Evolutionary conservation across 2,888 invertebrate species (phyloP).

Genomic region (Pheosia tremula): DNA sequence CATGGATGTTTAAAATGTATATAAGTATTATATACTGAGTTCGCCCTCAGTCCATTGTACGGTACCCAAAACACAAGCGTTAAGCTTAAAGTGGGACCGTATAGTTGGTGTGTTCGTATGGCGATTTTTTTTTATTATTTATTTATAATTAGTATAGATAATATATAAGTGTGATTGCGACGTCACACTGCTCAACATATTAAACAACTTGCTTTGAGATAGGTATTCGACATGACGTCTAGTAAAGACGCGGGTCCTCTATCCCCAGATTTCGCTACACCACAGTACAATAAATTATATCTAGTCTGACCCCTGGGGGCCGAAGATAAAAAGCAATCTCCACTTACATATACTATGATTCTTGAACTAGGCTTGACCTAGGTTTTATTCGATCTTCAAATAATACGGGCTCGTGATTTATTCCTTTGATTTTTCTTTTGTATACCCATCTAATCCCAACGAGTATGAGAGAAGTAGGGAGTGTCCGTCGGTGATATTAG

Average conservation of each 20-base stretch:
- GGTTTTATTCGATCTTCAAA: constrained; percentile 8
- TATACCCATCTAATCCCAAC: neutral
- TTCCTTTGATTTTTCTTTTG: constrained; percentile 3
- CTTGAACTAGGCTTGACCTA: constrained; percentile 3
- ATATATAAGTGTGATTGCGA: too few relatives aligned
- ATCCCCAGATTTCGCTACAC: neutral
- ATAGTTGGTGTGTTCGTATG: too few relatives aligned
- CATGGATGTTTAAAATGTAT: too few relatives aligned
- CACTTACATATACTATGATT: constrained; percentile 7
- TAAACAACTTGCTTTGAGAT: too few relatives aligned
- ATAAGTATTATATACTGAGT: too few relatives aligned
- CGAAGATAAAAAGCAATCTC: constrained; percentile 5
- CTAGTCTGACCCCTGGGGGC: neutral
- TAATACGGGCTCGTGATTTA: constrained; percentile 6
- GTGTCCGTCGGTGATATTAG: neutral
- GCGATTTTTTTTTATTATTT: too few relatives aligned
- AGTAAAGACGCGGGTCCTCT: neutral
- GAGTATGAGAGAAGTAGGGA: neutral
- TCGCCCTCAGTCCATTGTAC: too few relatives aligned
- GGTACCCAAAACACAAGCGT: too few relatives aligned
- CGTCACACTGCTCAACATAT: too few relatives aligned
- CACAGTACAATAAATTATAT: constrained; percentile 6
- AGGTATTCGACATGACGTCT: neutral
- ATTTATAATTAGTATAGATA: too few relatives aligned
- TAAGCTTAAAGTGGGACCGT: too few relatives aligned